phyloP scores from a whole-genome alignment of 2,113 vertebrate genomes.

The Cepphus grylle region DNA sequence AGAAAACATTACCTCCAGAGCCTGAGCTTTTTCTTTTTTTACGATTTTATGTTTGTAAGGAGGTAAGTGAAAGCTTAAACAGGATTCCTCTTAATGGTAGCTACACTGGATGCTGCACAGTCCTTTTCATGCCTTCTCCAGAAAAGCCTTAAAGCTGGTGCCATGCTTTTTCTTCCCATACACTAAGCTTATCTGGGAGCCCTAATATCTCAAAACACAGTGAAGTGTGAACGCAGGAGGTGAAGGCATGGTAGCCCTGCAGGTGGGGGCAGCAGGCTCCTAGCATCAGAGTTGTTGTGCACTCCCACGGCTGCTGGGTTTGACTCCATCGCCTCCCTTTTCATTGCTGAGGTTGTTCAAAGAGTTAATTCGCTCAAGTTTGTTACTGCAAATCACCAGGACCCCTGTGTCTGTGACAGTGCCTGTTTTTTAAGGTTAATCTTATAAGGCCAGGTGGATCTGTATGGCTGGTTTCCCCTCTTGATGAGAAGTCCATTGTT shows the following conservation, averaged over 20 bases:
- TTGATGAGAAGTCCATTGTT: neutral
- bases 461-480: neutral
- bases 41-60: neutral
- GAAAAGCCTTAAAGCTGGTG: neutral
- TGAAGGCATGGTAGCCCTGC: fast-evolving
- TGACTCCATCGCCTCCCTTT: neutral
- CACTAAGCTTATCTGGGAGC: neutral
- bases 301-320: neutral
- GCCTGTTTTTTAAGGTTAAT: neutral
- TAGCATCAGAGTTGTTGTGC: neutral
- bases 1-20: neutral
- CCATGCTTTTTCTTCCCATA: neutral
- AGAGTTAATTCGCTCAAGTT: neutral
- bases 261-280: neutral
- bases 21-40: neutral
- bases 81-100: neutral
- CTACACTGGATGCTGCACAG: neutral
- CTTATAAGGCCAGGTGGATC: neutral
- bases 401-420: neutral
- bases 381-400: neutral
- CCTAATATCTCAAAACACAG: neutral
- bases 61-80: neutral
- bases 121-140: neutral
- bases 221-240: neutral
- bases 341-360: neutral